Conservation (phyloP, 2,113 vertebrate species). For the Malurus cyaneus region DNA sequence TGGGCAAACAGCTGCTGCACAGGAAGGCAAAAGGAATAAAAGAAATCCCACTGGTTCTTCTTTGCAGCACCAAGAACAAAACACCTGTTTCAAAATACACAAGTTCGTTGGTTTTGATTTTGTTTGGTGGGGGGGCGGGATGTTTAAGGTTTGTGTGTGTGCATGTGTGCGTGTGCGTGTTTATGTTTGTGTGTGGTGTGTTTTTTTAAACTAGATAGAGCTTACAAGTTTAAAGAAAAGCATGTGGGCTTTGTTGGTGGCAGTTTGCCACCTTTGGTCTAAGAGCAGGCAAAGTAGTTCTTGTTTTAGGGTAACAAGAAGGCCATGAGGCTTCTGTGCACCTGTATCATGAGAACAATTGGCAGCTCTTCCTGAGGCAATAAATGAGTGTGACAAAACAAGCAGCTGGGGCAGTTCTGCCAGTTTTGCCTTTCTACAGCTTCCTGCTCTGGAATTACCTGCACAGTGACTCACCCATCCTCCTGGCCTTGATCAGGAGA, state of each 20-base stretch:
- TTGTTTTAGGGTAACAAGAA: not conserved
- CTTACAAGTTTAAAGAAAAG: not conserved
- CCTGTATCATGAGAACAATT: not conserved
- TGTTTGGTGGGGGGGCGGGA: not conserved
- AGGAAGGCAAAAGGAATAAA: conserved; percentile 21
- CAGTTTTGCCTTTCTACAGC: not conserved
- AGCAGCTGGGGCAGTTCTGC: not conserved
- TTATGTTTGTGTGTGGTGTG: no score
- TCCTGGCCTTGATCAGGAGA: not conserved
- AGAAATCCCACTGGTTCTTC: no score
- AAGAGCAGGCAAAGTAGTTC: not conserved
- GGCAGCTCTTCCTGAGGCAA: not conserved
- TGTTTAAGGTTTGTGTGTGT: rapidly evolving
- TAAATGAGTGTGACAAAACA: not conserved
- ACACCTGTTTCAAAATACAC: not conserved
- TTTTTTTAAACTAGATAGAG: not conserved
- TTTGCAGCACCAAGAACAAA: not conserved
- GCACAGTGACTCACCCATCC: not conserved
- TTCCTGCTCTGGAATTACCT: not conserved
- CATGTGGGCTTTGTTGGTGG: not conserved
- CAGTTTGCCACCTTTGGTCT: not conserved
- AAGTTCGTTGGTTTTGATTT: not conserved
- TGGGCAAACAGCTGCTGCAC: conserved; percentile 20
- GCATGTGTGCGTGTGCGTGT: no score
- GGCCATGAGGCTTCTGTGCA: not conserved